Evolutionary conservation across 2,113 vertebrate genomes (phyloP), one percentile per base, ranked within the genome.

Genomic region (Calonectris borealis): DNA sequence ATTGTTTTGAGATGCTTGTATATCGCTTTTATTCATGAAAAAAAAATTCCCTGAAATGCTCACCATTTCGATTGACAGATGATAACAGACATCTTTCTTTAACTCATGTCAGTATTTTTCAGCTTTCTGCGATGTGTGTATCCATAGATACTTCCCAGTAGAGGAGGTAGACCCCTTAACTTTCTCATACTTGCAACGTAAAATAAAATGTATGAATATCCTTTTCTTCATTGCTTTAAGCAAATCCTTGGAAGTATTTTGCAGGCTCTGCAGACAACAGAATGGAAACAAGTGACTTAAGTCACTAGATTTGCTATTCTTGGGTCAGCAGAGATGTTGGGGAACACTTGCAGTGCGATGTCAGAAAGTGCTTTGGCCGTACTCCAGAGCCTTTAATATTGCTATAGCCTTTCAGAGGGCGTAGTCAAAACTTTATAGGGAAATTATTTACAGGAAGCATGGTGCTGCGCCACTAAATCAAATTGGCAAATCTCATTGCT

Each of bases 1-100:
- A 91, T 91, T 95, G 94, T 91, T 97, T 94, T 88, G 88, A 78
- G 83, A 84, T 80, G 79, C 90, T 96, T 94, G 82, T 69, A 5
- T 91, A 62, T 87, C 3, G 7, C 80, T 93, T 92, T 78, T 72
- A 93, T 92, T 94, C 64, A 60, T 76, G 65, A 64, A 86, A 73
- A 81, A 83, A 60, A 51, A 44, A 81, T 62, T 80, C 93, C 65
- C 81, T 83, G 73, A 76, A 80, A 72, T 66, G 69, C 73, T 95
- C 77, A 52, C 92, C 61, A 51, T 96, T 90, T 88, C 95, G 90
- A 55, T 83, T 92, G 86, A 92, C 76, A 92, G 85, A 92, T 88
- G 78, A 88, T 90, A 86, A 70, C 73, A 90, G 75, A 90, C 83
- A 51, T 92, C 85, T 85, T 89, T 89, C 29, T 93, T 96, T 92